A percentile compares a stretch with the other conserved stretches of the same genome.
phyloP scores from a whole-genome alignment of 2,113 vertebrate species.

The Ophiodon elongatus region DNA sequence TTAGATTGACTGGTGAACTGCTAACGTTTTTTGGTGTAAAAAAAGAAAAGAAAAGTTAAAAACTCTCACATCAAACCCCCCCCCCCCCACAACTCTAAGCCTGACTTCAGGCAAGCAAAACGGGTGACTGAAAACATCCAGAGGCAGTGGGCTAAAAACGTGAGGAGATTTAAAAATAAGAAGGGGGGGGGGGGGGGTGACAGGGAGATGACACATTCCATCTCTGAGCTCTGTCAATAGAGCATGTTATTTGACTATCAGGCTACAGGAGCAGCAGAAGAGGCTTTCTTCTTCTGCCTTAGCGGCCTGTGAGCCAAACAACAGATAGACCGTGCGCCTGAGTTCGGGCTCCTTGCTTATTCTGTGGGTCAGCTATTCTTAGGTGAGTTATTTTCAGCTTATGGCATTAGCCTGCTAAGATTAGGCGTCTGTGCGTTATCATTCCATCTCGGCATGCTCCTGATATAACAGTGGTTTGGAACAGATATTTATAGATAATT shows the following conservation, averaged over 20 bases:
- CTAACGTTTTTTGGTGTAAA: neutral
- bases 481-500: constrained; percentile 95
- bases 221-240: constrained; percentile 66
- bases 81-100: neutral
- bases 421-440: constrained; percentile 97
- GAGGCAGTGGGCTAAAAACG: constrained; percentile 55
- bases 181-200: constrained; percentile 11
- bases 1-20: neutral
- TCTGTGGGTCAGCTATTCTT: constrained; percentile 99
- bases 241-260: constrained; percentile 55
- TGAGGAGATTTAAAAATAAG: constrained; percentile 62
- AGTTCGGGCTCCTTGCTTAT: constrained; percentile 89
- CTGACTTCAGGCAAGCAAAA: constrained; percentile 23
- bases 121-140: constrained; percentile 22
- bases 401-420: constrained; percentile 98
- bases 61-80: neutral
- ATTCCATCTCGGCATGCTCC: constrained; percentile 94
- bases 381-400: constrained; percentile 97
- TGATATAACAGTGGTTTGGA: constrained; percentile 95
- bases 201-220: constrained; percentile 66
- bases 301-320: constrained; percentile 72
- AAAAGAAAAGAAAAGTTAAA: neutral
- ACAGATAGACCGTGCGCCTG: constrained; percentile 68
- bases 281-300: constrained; percentile 36
- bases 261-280: constrained; percentile 25